Evolutionary conservation across 2,888 invertebrate species (phyloP).

Genomic region (Sminthurides aquaticus): DNA sequence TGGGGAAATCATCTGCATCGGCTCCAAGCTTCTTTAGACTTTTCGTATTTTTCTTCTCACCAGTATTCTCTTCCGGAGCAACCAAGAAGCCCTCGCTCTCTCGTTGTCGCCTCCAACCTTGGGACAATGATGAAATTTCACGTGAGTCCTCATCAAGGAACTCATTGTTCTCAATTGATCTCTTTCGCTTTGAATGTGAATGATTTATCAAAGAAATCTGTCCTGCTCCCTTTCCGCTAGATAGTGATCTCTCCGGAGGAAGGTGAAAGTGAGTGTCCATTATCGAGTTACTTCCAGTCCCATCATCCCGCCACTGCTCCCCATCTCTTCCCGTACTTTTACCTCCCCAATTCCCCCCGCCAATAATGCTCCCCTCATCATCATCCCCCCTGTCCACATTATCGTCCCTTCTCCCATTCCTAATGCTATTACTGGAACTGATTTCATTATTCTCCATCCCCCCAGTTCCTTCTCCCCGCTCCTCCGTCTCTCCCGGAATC

Average conservation of each 20-base stretch:
- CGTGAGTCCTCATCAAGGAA: slow-evolving; percentile 13
- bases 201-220: slow-evolving; percentile 18
- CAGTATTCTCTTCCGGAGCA: neutral
- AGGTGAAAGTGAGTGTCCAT: slow-evolving; percentile 16
- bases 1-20: too few species aligned
- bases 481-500: neutral
- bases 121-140: neutral
- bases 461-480: neutral
- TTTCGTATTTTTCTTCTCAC: neutral
- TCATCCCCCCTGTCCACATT: neutral
- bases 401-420: neutral
- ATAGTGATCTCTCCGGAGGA: slow-evolving; percentile 2
- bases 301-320: neutral
- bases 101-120: neutral
- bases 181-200: slow-evolving; percentile 14
- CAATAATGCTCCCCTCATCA: neutral
- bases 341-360: neutral
- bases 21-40: too few species aligned
- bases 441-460: slow-evolving; percentile 21
- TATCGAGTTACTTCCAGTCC: neutral
- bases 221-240: slow-evolving; percentile 8
- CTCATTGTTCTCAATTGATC: slow-evolving; percentile 21
- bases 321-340: neutral
- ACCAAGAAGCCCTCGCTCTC: neutral
- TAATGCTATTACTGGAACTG: slow-evolving; percentile 9